Evolutionary conservation across 2,797 vertebrate species (phyloP).

Genomic region (Cryptoblepharus egeriae): DNA sequence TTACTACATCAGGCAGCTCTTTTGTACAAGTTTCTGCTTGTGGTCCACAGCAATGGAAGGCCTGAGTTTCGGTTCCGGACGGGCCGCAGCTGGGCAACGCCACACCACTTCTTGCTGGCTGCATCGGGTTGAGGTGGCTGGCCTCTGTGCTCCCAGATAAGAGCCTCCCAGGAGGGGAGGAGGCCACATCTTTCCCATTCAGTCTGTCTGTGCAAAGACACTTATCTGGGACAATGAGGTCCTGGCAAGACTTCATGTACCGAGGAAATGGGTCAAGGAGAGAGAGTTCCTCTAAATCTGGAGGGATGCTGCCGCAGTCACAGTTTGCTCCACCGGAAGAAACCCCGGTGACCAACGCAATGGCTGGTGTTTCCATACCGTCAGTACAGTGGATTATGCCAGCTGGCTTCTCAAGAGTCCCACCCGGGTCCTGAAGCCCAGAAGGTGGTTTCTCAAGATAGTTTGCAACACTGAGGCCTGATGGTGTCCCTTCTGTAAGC

Average conservation of each 20-base stretch:
- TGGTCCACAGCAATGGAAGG: slow-evolving; percentile 49
- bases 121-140: slow-evolving; percentile 40
- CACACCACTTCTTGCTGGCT: slow-evolving; percentile 23
- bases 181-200: slow-evolving; percentile 48
- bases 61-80: slow-evolving; percentile 64
- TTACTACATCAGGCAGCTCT: slow-evolving; percentile 63
- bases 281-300: slow-evolving; percentile 79
- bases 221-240: slow-evolving; percentile 78
- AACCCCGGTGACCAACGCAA: slow-evolving; percentile 16
- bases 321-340: slow-evolving; percentile 1
- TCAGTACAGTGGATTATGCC: slow-evolving; percentile 35
- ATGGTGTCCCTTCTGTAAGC: slow-evolving; percentile 60
- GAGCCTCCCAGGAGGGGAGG: slow-evolving; percentile 61
- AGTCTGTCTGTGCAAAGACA: slow-evolving; percentile 68
- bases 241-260: slow-evolving; percentile 83
- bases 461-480: slow-evolving; percentile 59
- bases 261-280: slow-evolving; percentile 80
- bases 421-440: slow-evolving; percentile 68
- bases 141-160: slow-evolving; percentile 37
- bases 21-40: slow-evolving; percentile 72
- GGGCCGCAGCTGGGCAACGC: slow-evolving; percentile 39
- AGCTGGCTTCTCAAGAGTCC: slow-evolving; percentile 61
- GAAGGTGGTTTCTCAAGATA: slow-evolving; percentile 56
- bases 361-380: slow-evolving; percentile 33
- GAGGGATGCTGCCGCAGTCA: slow-evolving; percentile 72